Percentiles rank a stretch among this genome's conserved stretches.
These are phyloP conservation scores for Hyles vespertilio DNA, from an alignment of 1,140 invertebrate genomes.

Conservation along the genomic window DNA sequence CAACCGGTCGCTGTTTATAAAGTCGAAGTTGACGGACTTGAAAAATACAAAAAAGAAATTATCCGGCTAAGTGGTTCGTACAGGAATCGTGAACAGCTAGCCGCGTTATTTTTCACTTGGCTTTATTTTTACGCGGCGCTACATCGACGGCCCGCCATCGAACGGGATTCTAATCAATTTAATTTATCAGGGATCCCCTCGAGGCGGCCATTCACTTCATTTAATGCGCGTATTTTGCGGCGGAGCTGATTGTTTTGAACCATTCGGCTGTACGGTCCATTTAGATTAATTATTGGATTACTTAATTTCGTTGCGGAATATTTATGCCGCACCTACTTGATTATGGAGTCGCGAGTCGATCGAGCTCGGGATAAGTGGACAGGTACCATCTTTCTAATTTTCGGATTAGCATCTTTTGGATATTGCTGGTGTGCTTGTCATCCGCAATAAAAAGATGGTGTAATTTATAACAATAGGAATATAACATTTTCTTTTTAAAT, in stretches of 20 bases:
- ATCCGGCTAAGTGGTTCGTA: slow-evolving; percentile 21
- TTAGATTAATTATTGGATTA: slow-evolving; percentile 76
- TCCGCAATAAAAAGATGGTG: no score
- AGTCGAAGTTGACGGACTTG: slow-evolving; percentile 2
- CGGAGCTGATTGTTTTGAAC: slow-evolving; percentile 74
- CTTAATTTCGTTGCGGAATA: slow-evolving; percentile 64
- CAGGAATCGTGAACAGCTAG: slow-evolving; percentile 42
- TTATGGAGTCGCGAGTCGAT: neutral
- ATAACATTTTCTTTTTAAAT: neutral
- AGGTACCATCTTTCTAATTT: no score
- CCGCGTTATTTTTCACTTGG: slow-evolving; percentile 66
- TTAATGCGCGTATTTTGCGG: slow-evolving; percentile 75
- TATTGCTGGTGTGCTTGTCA: no score
- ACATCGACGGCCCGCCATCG: slow-evolving; percentile 64
- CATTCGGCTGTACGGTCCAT: slow-evolving; percentile 74
- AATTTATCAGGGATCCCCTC: slow-evolving; percentile 73
- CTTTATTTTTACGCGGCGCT: slow-evolving; percentile 67
- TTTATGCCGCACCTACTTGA: slow-evolving; percentile 9
- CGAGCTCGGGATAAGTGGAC: no score
- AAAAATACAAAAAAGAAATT: slow-evolving; percentile 14
- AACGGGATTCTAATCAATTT: slow-evolving; percentile 75
- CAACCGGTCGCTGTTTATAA: neutral
- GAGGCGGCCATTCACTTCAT: slow-evolving; percentile 74
- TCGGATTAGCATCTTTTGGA: no score
- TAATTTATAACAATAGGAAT: neutral